Evolutionary conservation across 2,797 vertebrate species (phyloP), one percentile per base, ranked within the genome.

Genomic region (Gastrophryne carolinensis): DNA sequence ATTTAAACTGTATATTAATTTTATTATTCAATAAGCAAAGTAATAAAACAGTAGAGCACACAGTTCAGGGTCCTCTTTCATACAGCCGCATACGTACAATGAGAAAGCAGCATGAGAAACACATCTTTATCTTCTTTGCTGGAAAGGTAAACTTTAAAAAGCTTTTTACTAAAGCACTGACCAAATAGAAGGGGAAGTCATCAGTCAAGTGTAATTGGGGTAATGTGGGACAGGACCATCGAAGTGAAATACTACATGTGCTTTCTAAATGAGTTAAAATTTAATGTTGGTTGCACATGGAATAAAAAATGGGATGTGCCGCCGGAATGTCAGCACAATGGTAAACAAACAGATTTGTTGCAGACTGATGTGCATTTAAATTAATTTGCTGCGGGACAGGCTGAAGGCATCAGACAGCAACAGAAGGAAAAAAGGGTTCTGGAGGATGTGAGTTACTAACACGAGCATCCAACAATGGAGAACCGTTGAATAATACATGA

Each of bases 281-380:
- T 57, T n/a, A 57, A 57, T 69, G 66, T 57, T 56, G 53, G 29
- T n/a, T 69, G 35, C 44, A 57, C 30, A 69, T 5, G 11, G 39
- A 60, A 71, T 50, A 68, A 35, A 61, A 57, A 49, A 71, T 61
- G 41, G 37, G 54, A 60, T 71, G 27, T 60, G 8, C 27, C 61
- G 39, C 39, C 32, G 21, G 19, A 71, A 60, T 60, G 41, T 71
- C 41, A 68, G 34, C 23, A 50, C 39, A 32, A 50, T 19, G 61
- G 50, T 21, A 72, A 61, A 56, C 67, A 70, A 58, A 50, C 69
- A 39, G 41, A 62, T 60, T 62, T n/a, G 26, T 19, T 21, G 21
- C 44, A 62, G 29, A 37, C 44, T 61, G 27, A 49, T 71, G 69
- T 72, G 69, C 69, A 62, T 72, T 50, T 35, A 62, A 61, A 72